Percentiles rank a stretch among this genome's conserved stretches.
Conservation (phyloP, 2,888 invertebrate species). For the Scaptomyza caliginosa region DNA sequence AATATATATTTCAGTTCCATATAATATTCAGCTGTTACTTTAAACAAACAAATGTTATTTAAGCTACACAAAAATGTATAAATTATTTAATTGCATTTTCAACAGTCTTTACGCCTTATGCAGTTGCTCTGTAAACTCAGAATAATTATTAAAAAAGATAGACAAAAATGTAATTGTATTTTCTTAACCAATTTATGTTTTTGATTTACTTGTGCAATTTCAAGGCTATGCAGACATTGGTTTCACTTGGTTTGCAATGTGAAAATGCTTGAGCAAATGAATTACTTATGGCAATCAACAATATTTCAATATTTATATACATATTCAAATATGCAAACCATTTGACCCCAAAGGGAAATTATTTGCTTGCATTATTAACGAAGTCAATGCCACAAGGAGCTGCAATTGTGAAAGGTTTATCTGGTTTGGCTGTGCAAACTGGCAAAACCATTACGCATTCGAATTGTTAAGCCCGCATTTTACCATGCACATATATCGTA, state of each 20-base stretch:
- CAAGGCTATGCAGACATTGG: background rate
- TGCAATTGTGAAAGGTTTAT: constrained; percentile 12
- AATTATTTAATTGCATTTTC: too few species aligned
- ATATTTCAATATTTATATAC: constrained; percentile 25
- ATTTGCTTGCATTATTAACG: constrained; percentile 25
- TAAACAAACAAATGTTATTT: too few species aligned
- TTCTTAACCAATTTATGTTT: background rate
- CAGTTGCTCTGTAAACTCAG: background rate
- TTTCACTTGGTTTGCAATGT: too few species aligned
- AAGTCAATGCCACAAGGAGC: constrained; percentile 1
- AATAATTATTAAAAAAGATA: background rate
- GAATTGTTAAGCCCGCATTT: constrained; percentile 25
- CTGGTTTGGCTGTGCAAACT: constrained; percentile 12
- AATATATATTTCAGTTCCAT: too few species aligned
- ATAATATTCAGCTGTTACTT: too few species aligned
- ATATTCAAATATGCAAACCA: constrained; percentile 12
- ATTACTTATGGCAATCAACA: constrained; percentile 23
- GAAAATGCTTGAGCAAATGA: constrained; percentile 9
- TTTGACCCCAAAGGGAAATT: background rate
- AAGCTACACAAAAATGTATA: too few species aligned
- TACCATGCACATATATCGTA: constrained; percentile 9
- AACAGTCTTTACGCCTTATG: too few species aligned
- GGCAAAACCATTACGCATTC: background rate
- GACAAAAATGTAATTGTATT: background rate
- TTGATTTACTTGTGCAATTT: background rate